Evolutionary conservation across 2,888 invertebrate genomes (phyloP).

Genomic region (Carterocephalus palaemon): DNA sequence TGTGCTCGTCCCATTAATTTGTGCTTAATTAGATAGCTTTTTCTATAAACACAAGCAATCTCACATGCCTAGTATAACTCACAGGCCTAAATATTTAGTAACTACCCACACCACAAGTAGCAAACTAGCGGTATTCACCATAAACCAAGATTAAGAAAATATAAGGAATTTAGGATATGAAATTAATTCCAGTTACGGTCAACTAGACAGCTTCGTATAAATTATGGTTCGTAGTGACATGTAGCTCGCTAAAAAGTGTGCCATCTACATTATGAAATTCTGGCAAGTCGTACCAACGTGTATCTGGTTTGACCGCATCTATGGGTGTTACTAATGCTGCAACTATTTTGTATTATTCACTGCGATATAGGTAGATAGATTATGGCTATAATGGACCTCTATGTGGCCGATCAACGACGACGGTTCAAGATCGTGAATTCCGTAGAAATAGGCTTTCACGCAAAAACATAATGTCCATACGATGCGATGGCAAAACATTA

Average conservation of each 20-base stretch:
- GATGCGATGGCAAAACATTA: constrained; percentile 33
- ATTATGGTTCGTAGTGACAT: constrained; percentile 10
- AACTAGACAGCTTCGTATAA: background rate
- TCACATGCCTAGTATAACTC: no score
- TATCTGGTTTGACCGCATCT: constrained; percentile 55
- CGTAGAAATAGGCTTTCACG: constrained; percentile 58
- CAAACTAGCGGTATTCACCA: background rate
- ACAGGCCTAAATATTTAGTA: background rate
- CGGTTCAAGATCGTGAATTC: constrained; percentile 45
- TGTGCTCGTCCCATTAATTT: no score
- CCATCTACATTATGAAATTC: constrained; percentile 31
- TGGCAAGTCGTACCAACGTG: constrained; percentile 39
- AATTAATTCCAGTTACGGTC: constrained; percentile 3
- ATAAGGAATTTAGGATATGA: constrained; percentile 1
- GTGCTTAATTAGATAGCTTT: background rate
- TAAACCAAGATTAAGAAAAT: background rate
- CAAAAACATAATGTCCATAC: constrained; percentile 56
- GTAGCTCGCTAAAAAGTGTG: constrained; percentile 19
- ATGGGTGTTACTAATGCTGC: constrained; percentile 42
- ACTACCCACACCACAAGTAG: constrained; percentile 9
- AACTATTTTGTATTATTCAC: constrained; percentile 41
- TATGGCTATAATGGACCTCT: constrained; percentile 67
- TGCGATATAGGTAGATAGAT: constrained; percentile 38
- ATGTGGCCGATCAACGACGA: constrained; percentile 31
- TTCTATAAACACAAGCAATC: background rate